Evolutionary conservation across 1,140 invertebrate species (phyloP), one percentile per base, ranked within the genome.

Genomic region (Riptortus pedestris): DNA sequence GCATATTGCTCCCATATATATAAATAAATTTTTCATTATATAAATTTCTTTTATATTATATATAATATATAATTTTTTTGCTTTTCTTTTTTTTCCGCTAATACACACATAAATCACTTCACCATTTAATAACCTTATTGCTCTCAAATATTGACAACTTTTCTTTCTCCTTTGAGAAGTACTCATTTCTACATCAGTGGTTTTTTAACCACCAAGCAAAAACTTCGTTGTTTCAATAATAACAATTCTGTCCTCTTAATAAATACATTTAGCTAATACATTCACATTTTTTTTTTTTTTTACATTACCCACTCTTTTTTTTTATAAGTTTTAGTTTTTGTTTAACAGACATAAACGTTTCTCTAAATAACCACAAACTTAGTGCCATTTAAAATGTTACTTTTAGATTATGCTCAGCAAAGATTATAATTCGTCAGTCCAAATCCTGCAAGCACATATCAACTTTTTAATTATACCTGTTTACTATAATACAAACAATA

Each of bases 1-100:
- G 51, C 51, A 55, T 55, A 55, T 55, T 55, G 51, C 51, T 55
- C 51, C 51, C 51, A 24, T 24, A 55, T 55, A 55, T 55, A 55
- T 55, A 55, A 55, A 55, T 55, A 55, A 55, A 55, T 55, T 55
- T 45, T 55, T 55, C 51, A 55, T 55, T 55, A 55, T 55, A 22
- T 52, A 52, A 52, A 55, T 55, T 27, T 55, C 20, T 55, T 9
- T 55, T 27, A 55, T 24, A 4, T 55, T 24, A 55, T 55, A 55
- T 55, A 24, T 24, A 18, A 55, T 55, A 55, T 55, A 52, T 52
- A 52, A 52, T 52, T 22, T 20, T 18, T 52, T 22, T 52, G 24
- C 5, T 38, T 38, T 38, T 14, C 31, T 7, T 38, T 52, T 24
- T 55, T 24, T 55, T 55, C 26, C 24, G 26, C 24, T 55, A 55